Evolutionary conservation across 1,140 invertebrate genomes (phyloP).

Genomic region (Cydia pomonella): DNA sequence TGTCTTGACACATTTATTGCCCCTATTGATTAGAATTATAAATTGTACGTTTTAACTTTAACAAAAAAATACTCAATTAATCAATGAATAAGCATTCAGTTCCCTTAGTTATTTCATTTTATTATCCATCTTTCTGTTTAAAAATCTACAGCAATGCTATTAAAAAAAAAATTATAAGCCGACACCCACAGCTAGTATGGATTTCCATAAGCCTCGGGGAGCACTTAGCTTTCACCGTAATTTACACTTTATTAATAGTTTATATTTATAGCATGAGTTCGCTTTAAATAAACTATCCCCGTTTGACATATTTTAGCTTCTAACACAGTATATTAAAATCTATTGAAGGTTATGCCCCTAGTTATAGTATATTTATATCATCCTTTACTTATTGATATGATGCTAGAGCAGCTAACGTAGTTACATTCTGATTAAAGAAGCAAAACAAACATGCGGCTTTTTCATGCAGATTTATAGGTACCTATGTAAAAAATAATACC

Average conservation of each 20-base stretch:
- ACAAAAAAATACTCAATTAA: background rate
- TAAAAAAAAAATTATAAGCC: slow-evolving; percentile 9
- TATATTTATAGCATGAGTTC: slow-evolving; percentile 15
- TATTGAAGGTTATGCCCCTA: background rate
- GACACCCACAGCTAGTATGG: slow-evolving; percentile 24
- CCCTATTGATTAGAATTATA: background rate
- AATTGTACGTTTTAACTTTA: background rate
- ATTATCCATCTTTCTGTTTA: background rate
- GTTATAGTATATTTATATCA: background rate
- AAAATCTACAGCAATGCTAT: slow-evolving; percentile 4
- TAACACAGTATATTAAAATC: background rate
- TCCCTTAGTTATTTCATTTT: background rate
- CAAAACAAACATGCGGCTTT: no score
- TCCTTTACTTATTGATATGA: no score
- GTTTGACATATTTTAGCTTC: slow-evolving; percentile 10
- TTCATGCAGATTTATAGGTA: background rate
- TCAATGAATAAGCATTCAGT: background rate
- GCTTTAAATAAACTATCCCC: slow-evolving; percentile 17
- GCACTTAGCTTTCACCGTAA: slow-evolving; percentile 24
- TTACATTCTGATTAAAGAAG: background rate
- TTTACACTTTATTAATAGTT: slow-evolving; percentile 31
- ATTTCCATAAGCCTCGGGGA: slow-evolving; percentile 29
- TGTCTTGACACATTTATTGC: background rate
- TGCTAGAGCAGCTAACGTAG: no score
- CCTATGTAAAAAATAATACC: background rate